Conservation (phyloP, 2,113 vertebrate species). For the Clinocottus analis region DNA sequence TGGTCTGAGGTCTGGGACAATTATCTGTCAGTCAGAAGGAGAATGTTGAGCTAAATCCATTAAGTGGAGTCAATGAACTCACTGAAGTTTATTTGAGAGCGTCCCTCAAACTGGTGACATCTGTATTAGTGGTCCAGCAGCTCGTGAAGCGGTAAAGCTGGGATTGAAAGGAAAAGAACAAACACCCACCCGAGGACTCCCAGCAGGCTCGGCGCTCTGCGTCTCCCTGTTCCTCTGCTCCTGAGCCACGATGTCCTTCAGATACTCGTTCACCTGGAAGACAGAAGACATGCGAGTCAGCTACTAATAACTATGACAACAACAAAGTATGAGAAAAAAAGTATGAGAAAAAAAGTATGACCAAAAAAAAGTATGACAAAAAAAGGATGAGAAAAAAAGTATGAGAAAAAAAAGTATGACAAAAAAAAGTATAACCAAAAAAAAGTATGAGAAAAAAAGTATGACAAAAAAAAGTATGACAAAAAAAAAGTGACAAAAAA, state of each 20-base stretch:
- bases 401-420: no score
- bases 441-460: no score
- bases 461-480: no score
- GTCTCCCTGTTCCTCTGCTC: conserved; percentile 91
- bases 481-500: no score
- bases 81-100: background rate
- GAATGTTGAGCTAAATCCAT: conserved; percentile 38
- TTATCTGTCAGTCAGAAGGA: conserved; percentile 30
- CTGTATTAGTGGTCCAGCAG: background rate
- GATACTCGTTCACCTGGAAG: conserved; percentile 92
- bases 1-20: conserved; percentile 22
- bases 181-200: conserved; percentile 89
- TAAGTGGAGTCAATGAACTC: conserved; percentile 36
- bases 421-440: no score
- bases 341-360: no score
- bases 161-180: conserved; percentile 16
- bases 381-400: no score
- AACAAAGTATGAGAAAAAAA: no score
- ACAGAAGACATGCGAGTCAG: no score
- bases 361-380: no score
- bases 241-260: conserved; percentile 92
- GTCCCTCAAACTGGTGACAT: conserved; percentile 30
- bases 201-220: conserved; percentile 85
- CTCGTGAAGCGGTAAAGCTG: background rate
- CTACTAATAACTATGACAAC: no score